A percentile compares a stretch with the other conserved stretches of the same genome.
phyloP scores from a whole-genome alignment of 2,797 vertebrate genomes.

The Enteromius afrohamiltoni region DNA sequence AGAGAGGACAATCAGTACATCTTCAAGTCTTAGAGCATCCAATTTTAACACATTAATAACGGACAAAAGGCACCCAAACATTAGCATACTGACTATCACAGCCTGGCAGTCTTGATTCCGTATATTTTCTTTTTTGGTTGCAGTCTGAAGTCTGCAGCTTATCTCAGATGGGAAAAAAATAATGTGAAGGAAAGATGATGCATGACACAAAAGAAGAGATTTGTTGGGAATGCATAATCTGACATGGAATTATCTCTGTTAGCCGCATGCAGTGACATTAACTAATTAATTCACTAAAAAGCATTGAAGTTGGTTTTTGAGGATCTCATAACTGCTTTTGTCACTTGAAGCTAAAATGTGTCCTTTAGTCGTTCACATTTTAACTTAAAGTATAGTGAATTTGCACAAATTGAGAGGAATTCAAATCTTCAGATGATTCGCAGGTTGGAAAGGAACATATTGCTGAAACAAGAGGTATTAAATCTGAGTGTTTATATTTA shows the following conservation, averaged over 20 bases:
- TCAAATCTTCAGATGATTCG: conserved; percentile 18
- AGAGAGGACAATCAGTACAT: background rate
- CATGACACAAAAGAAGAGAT: background rate
- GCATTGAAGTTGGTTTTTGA: background rate
- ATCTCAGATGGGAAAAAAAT: background rate
- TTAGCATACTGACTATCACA: background rate
- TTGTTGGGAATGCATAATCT: background rate
- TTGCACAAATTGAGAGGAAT: background rate
- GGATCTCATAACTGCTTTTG: background rate
- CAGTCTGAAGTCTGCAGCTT: background rate
- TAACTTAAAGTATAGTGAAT: conserved; percentile 7
- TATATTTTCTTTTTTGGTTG: background rate
- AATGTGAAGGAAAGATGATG: background rate
- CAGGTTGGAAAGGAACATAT: conserved; percentile 18
- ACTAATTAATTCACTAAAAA: background rate
- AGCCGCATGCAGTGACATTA: background rate
- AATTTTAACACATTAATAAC: conserved; percentile 1
- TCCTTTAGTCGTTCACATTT: background rate
- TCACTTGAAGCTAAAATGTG: background rate
- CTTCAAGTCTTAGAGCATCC: background rate
- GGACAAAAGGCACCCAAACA: background rate
- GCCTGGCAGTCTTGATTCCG: background rate
- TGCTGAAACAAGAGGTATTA: conserved; percentile 24
- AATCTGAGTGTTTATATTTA: conserved; percentile 21
- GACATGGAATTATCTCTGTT: background rate